Evolutionary conservation across 35 echinoderm and acorn worm genomes (phyloP).

Genomic region (Acanthaster planci): DNA sequence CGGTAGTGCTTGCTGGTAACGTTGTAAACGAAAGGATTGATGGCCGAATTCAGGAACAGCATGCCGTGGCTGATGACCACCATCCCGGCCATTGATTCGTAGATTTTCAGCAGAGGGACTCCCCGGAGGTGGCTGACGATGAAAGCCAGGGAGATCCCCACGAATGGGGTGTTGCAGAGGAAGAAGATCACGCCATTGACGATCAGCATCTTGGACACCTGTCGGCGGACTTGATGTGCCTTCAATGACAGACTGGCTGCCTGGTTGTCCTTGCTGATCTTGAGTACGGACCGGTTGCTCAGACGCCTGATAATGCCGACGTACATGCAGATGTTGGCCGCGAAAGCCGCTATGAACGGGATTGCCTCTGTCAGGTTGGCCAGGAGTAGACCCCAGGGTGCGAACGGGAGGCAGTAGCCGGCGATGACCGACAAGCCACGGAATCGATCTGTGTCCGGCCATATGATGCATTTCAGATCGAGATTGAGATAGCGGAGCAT

Average conservation of each 20-base stretch:
- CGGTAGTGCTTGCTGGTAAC: not conserved
- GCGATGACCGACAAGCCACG: not conserved
- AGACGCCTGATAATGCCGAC: constrained; percentile 5
- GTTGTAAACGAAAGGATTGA: constrained; percentile 22
- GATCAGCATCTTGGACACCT: constrained; percentile 24
- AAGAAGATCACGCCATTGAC: not conserved
- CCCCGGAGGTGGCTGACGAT: constrained; percentile 7
- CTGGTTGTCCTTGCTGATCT: not conserved
- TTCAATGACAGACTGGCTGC: not conserved
- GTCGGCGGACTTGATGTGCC: not conserved
- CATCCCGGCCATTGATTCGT: constrained; percentile 10
- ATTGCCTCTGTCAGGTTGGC: constrained; percentile 4
- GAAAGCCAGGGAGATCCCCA: constrained; percentile 1
- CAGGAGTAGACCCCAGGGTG: not conserved
- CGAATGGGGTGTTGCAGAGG: constrained; percentile 15
- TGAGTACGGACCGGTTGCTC: not conserved
- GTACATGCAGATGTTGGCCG: constrained; percentile 1
- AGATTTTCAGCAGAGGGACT: not conserved
- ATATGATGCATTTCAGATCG: not conserved
- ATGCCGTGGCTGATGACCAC: constrained; percentile 11
- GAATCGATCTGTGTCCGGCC: not conserved
- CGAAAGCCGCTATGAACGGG: not conserved
- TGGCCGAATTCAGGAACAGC: constrained; percentile 18
- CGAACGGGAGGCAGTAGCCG: not conserved
- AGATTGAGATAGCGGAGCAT: not conserved